These are phyloP conservation scores for Ammodytes dubius DNA, from an alignment of 2,113 vertebrate species.

Conservation along the genomic window DNA sequence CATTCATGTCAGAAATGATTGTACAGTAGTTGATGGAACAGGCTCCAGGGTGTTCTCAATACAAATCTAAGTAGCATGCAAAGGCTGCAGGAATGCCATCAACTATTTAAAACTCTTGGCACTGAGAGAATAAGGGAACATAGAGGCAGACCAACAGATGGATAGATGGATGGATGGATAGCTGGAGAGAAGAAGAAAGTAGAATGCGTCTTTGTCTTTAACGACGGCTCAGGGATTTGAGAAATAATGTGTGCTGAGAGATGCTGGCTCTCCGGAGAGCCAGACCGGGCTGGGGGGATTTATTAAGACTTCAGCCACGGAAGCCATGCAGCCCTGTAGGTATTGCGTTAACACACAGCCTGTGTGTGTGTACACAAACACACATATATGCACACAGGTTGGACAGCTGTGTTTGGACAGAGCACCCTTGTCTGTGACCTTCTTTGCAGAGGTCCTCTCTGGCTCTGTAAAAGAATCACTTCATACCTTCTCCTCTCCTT, in stretches of 20 bases:
- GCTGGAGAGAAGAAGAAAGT: constrained; percentile 61
- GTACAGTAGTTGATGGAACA: neutral
- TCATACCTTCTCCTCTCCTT: constrained; percentile 38
- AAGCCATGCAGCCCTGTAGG: constrained; percentile 52
- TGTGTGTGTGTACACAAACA: constrained; percentile 42
- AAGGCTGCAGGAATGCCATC: constrained; percentile 34
- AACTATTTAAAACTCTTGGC: constrained; percentile 37
- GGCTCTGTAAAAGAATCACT: constrained; percentile 42
- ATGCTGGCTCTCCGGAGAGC: constrained; percentile 65
- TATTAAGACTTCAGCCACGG: constrained; percentile 66
- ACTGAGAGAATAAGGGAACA: constrained; percentile 5
- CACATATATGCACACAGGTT: constrained; percentile 49
- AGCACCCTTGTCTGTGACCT: constrained; percentile 76
- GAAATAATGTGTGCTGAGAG: constrained; percentile 80
- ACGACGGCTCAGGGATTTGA: constrained; percentile 66
- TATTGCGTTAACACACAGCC: constrained; percentile 45
- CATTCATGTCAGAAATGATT: neutral
- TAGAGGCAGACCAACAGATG: neutral
- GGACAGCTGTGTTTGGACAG: constrained; percentile 82
- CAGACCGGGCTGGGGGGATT: constrained; percentile 54
- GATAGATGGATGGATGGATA: constrained; percentile 35
- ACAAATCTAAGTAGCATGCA: constrained; percentile 8
- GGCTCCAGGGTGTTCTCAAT: neutral
- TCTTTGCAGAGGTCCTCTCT: constrained; percentile 41
- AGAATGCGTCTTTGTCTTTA: constrained; percentile 64